Base-by-base conservation (phyloP, 1,140 invertebrate genomes). In the Drosophila baimaii region DNA sequence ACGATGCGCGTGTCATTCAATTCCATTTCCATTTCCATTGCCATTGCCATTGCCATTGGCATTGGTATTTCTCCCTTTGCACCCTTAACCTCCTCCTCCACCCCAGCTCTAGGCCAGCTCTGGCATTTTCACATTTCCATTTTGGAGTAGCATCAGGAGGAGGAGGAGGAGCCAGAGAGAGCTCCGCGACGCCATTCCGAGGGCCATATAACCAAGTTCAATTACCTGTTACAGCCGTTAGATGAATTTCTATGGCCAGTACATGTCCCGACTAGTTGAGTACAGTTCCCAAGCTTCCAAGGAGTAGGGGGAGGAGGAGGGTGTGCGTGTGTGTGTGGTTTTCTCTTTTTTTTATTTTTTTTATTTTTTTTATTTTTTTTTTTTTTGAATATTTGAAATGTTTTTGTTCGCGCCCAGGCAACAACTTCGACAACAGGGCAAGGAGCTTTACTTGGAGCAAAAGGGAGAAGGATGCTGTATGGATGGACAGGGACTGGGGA, bases 181-280 rank as follows among this genome's bases (percentile, higher is more conserved):
- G 25, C 47, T 49, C 47, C 63, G 58, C 76, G 39, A 46, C 54
- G 76, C 76, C 79, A 83, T 86, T 83, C 74, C 74, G 77, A 75
- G 83, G 64, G 77, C 79, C 78, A 80, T 91, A 91, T 88, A 84
- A 90, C 81, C 81, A 78, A 79, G 90, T 91, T 91, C 90, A 91
- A 91, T 91, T 91, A 91, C 90, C 90, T 91, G 90, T 90, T 91
- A 91, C 90, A 91, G 90, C 81, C 86, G 90, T 91, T 91, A 91
- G 90, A 91, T 91, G 90, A 91, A 91, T 91, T 91, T 91, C 90
- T 91, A 91, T 83, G 86, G 86, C 86, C 86, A 78, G 64, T 77
- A 91, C 90, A 90, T 91, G 90, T 68, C 72, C 47, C 84, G 84
- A 88, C 84, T 88, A 88, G 83, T 89, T 88, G 83, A 89, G 79